Conservation (phyloP, 2,797 vertebrate species). For the Gymnoscopelus braueri region DNA sequence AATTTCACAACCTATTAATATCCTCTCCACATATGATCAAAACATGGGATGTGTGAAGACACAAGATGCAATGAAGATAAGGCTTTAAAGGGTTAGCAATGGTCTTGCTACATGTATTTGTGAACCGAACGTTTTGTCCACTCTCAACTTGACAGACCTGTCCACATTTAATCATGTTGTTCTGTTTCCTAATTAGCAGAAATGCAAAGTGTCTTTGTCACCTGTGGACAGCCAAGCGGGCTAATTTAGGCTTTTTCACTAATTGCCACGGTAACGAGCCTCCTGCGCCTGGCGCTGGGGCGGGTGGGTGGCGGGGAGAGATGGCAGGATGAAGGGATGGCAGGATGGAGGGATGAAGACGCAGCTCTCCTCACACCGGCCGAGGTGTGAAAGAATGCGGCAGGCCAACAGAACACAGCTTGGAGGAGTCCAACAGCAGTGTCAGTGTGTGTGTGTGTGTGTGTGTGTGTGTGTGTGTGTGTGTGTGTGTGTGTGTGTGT, state of each 20-base stretch:
- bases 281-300: conserved; percentile 82
- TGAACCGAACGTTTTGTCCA: conserved; percentile 72
- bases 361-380: conserved; percentile 80
- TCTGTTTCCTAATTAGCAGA: conserved; percentile 86
- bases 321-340: conserved; percentile 68
- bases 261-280: conserved; percentile 89
- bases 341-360: conserved; percentile 79
- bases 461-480: background rate
- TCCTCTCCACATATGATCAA: conserved; percentile 54
- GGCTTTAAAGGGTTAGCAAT: conserved; percentile 27
- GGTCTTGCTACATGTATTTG: conserved; percentile 60
- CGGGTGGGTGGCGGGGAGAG: conserved; percentile 81
- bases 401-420: conserved; percentile 82
- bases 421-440: conserved; percentile 83
- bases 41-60: conserved; percentile 68
- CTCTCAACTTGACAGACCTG: conserved; percentile 71
- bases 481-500: background rate
- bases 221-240: conserved; percentile 85
- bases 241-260: conserved; percentile 86
- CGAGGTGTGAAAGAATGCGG: conserved; percentile 85
- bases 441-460: too few relatives aligned
- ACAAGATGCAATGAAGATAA: conserved; percentile 62
- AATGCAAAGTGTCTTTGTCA: conserved; percentile 86
- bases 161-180: conserved; percentile 81
- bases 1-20: conserved; percentile 47